Evolutionary conservation across 1,140 invertebrate genomes (phyloP).

Genomic region (Hypsibius dujardini): DNA sequence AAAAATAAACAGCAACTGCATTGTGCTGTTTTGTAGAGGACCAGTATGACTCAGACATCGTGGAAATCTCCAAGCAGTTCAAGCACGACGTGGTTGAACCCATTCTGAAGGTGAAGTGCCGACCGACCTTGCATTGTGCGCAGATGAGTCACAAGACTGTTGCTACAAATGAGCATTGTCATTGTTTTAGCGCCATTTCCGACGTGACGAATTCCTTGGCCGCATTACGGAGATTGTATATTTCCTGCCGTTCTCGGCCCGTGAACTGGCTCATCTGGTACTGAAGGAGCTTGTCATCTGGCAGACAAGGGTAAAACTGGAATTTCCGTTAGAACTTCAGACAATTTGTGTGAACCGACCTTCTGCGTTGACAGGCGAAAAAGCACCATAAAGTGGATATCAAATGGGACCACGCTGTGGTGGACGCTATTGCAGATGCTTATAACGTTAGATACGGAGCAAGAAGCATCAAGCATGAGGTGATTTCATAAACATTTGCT

Average conservation of each 20-base stretch:
- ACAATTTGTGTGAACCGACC: background rate
- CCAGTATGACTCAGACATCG: background rate
- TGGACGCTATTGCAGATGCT: conserved; percentile 62
- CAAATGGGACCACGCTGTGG: conserved; percentile 63
- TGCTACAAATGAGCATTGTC: no score
- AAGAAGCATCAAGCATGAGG: conserved; percentile 71
- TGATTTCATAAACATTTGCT: background rate
- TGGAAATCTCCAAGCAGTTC: conserved; percentile 56
- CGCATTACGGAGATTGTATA: conserved; percentile 87
- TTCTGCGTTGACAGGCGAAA: conserved; percentile 36
- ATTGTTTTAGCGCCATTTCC: conserved; percentile 45
- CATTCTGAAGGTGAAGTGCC: conserved; percentile 47
- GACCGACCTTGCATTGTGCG: background rate
- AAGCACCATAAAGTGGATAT: conserved; percentile 59
- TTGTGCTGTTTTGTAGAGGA: no score
- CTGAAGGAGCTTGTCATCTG: conserved; percentile 57
- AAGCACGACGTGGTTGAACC: conserved; percentile 56
- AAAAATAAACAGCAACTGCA: no score
- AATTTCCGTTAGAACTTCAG: background rate
- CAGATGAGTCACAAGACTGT: background rate
- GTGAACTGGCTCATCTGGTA: conserved; percentile 60
- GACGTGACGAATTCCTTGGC: conserved; percentile 74
- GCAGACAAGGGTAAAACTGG: conserved; percentile 34
- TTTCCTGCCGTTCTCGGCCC: conserved; percentile 71
- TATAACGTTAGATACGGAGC: conserved; percentile 84